phyloP scores from a whole-genome alignment of 2,888 invertebrate genomes.

The Lasioglossum leucozonium region DNA sequence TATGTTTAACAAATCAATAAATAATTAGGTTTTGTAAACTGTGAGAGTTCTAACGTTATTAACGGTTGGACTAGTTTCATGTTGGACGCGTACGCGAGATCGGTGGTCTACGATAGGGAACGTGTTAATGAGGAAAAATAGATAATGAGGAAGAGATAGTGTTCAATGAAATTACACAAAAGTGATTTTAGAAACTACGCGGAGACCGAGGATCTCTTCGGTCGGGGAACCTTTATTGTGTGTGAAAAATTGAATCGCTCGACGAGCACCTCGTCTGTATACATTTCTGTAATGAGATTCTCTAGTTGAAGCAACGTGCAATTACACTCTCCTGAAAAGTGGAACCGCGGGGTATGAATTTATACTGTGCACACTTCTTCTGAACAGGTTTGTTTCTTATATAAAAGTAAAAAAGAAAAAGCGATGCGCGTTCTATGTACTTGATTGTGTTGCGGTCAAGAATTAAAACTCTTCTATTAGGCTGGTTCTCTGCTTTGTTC shows the following conservation, averaged over 20 bases:
- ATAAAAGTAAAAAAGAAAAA: background rate
- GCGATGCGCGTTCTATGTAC: background rate
- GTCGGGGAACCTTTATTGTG: background rate
- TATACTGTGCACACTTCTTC: background rate
- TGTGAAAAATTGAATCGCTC: background rate
- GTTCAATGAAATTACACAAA: constrained; percentile 14
- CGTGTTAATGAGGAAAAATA: background rate
- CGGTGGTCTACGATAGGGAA: background rate
- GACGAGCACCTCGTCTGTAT: background rate
- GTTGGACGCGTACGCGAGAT: background rate
- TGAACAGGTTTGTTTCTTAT: background rate
- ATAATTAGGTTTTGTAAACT: background rate
- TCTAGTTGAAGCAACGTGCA: constrained; percentile 14
- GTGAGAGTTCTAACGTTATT: background rate
- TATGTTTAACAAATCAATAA: background rate
- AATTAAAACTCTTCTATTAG: background rate
- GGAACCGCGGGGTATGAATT: constrained; percentile 6
- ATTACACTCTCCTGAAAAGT: constrained; percentile 16
- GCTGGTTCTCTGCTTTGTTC: background rate
- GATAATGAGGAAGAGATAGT: background rate
- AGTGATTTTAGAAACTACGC: constrained; percentile 14
- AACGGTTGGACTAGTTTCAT: background rate
- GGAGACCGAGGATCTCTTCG: background rate
- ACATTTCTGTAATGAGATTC: constrained; percentile 8
- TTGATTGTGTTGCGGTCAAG: background rate